phyloP scores from a whole-genome alignment of 2,888 invertebrate genomes.

The Erebia ligea region DNA sequence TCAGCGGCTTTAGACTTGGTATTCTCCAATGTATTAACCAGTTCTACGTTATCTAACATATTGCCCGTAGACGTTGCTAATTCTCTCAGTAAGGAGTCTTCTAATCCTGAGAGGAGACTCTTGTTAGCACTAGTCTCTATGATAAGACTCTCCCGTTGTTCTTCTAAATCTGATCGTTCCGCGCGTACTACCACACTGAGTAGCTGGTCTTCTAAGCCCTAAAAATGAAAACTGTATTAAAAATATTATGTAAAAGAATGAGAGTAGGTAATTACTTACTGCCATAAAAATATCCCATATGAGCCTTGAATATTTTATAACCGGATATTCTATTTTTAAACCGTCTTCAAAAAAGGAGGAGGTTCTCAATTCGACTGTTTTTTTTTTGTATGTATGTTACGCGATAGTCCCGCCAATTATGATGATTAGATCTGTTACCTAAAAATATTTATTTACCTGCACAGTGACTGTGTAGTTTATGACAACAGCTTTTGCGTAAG shows the following conservation, averaged over 20 bases:
- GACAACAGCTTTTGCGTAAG: slow-evolving; percentile 93
- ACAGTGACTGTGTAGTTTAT: slow-evolving; percentile 96
- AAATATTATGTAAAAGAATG: not conserved
- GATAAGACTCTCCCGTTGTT: slow-evolving; percentile 92
- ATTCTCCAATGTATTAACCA: slow-evolving; percentile 93
- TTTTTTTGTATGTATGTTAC: no score
- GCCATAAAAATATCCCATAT: no score
- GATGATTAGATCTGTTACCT: not conserved
- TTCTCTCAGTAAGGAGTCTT: slow-evolving; percentile 93
- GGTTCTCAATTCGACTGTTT: no score
- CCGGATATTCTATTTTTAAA: no score
- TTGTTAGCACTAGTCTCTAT: slow-evolving; percentile 94
- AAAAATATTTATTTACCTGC: slow-evolving; percentile 71
- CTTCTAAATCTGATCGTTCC: slow-evolving; percentile 94
- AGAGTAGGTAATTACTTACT: no score
- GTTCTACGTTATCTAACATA: slow-evolving; percentile 95
- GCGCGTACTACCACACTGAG: slow-evolving; percentile 94
- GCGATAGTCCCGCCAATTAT: no score
- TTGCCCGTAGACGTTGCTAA: slow-evolving; percentile 94
- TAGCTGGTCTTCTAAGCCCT: slow-evolving; percentile 95
- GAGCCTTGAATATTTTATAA: no score
- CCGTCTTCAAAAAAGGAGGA: no score
- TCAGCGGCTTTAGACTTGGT: slow-evolving; percentile 94
- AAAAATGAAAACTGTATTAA: not conserved
- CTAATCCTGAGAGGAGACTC: slow-evolving; percentile 90